Evolutionary conservation across 2,797 vertebrate genomes (phyloP), one percentile per base, ranked within the genome.

Genomic region (Alexandromys oeconomus): DNA sequence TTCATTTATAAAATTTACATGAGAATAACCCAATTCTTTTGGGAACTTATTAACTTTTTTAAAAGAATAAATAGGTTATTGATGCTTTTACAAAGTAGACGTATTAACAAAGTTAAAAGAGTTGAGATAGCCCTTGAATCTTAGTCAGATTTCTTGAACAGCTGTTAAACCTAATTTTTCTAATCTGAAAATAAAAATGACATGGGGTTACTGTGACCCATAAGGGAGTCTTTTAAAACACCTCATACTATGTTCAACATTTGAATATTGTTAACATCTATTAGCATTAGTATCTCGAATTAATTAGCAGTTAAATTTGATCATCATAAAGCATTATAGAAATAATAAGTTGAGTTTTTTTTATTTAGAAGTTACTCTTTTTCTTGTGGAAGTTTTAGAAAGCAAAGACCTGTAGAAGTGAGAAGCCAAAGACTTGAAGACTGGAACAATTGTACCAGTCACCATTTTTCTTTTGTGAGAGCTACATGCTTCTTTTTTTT

Each of bases 141-240:
- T 43, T 73, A 6, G 23, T 14, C 0, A 93, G 9, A 67, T 25
- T 67, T 77, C 37, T 77, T 76, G 79, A 93, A 19, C 14, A 37
- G 19, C 14, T 79, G 57, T 92, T 65, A 84, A 87, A 31, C 2
- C 25, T 93, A 4, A 48, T 2, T 96, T 87, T 95, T 6, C 9
- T 89, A 11, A 81, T n/a, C 5, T 46, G 13, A 95, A 97, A 90
- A 57, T 74, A 6, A 15, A 89, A 85, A 63, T 57, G 48, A 37
- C 4, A 77, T 0, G 74, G 74, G 37, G 7, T 69, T 92, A 12
- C 6, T 89, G 14, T 27, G 34, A 15, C 2, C 71, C 76, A 73
- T 11, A 25, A 34, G 19, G 11, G 31, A 69, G 73, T 84, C 4
- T 76, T 59, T 74, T 59, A 59, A 91, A 92, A 1, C 29, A 59